phyloP scores from a whole-genome alignment of 2,797 vertebrate species.

The Knipowitschia caucasica region DNA sequence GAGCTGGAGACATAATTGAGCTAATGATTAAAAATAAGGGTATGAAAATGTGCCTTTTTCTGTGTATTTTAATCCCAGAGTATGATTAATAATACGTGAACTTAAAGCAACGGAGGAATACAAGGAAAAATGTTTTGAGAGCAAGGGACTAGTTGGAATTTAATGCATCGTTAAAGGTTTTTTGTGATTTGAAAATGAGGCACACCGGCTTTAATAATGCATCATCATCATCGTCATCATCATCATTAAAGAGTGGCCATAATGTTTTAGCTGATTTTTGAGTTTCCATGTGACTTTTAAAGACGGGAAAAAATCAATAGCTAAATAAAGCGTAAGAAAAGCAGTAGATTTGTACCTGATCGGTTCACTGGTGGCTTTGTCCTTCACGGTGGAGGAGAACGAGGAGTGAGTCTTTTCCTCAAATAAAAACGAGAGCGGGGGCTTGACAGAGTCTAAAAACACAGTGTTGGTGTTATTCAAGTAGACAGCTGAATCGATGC shows the following conservation, averaged over 20 bases:
- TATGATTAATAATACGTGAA: too few species aligned
- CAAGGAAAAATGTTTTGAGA: too few species aligned
- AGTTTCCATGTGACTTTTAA: neutral
- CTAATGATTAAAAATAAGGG: too few species aligned
- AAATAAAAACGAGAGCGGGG: constrained; percentile 90
- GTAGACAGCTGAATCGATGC: neutral
- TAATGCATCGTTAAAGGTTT: too few species aligned
- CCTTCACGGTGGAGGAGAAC: constrained; percentile 97
- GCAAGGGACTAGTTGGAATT: too few species aligned
- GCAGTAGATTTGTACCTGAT: constrained; percentile 81
- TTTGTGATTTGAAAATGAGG: too few species aligned
- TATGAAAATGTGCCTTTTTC: too few species aligned
- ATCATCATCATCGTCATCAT: too few species aligned
- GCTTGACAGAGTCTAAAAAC: constrained; percentile 80
- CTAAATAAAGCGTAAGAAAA: neutral
- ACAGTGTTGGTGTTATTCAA: constrained; percentile 23
- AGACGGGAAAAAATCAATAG: neutral
- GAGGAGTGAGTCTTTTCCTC: constrained; percentile 97
- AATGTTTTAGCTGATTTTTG: neutral
- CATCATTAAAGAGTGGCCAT: too few species aligned
- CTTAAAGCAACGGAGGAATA: too few species aligned
- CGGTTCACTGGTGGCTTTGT: constrained; percentile 97
- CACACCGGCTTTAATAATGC: too few species aligned
- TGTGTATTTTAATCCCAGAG: too few species aligned
- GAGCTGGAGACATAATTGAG: neutral